Evolutionary conservation across 1,140 invertebrate species (phyloP), one percentile per base, ranked within the genome.

Genomic region (Drosophila obscura): DNA sequence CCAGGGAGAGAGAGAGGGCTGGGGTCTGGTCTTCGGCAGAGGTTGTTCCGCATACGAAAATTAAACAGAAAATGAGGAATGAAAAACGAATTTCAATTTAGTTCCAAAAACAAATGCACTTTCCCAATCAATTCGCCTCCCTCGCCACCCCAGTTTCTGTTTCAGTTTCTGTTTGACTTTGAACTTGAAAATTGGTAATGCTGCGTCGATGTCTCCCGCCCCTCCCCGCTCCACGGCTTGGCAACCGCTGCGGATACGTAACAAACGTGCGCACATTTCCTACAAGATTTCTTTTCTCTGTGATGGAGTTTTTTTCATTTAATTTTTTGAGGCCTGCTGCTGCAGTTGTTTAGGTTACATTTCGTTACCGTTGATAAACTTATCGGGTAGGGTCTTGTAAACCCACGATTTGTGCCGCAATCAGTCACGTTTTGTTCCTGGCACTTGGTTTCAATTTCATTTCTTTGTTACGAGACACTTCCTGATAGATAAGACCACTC

Each of bases 1-100:
- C 8, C 2, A 9, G 2, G 8, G 31, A 31, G 7, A 3, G 28
- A 31, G 2, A 31, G 28, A 31, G 31, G 31, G 1, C 8, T 9
- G 31, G 7, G 31, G 8, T 9, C 31, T 48, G n/a, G 24, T 39
- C 15, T 35, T 35, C 16, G 15, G 39, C 35, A 39, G 4, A 39
- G 35, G 11, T 39, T 28, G 71, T 73, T 73, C 69, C 71, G 71
- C 31, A 56, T 73, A 19, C 41, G 24, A 64, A 44, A 31, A 44
- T 26, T n/a, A 8, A 31, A 52, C 28, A 35, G 16, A 22, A 43
- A 15, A 26, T 41, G 19, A 35, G 31, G 41, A 15, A 13, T 45
- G 35, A 13, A 15, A 55, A 49, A 41, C 5, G 26, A 24, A 51
- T 22, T 73, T 64, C 16, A 45, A 56, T 73, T 56, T 51, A 41